Conservation (phyloP, 2,888 invertebrate species). For the Acrocera orbiculus region DNA sequence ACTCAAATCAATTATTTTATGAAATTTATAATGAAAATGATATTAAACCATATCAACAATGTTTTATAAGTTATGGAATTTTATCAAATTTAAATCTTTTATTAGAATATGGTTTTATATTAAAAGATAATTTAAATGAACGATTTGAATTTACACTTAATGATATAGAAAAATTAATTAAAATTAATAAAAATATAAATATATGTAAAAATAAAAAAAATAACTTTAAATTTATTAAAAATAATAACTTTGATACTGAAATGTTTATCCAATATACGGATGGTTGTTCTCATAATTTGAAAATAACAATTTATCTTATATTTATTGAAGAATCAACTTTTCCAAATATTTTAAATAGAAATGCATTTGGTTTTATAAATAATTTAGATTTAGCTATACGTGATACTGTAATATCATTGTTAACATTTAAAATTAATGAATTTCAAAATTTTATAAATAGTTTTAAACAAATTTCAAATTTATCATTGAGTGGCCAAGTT, state of each 20-base stretch:
- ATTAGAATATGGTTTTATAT: constrained; percentile 72
- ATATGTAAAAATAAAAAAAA: constrained; percentile 24
- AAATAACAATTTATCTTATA: constrained; percentile 24
- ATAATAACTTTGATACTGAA: constrained; percentile 40
- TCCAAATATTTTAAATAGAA: constrained; percentile 26
- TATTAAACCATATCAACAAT: constrained; percentile 48
- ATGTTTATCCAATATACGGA: constrained; percentile 43
- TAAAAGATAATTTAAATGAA: constrained; percentile 50
- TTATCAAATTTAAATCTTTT: constrained; percentile 67
- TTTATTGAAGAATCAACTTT: constrained; percentile 23
- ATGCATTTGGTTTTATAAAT: constrained; percentile 24
- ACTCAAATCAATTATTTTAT: constrained; percentile 3
- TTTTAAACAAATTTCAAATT: constrained; percentile 12
- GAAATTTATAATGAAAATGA: constrained; percentile 6
- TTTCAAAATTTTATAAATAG: constrained; percentile 17
- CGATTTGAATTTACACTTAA: constrained; percentile 41
- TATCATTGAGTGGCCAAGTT: constrained; percentile 15
- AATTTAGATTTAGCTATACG: constrained; percentile 13
- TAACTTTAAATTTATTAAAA: constrained; percentile 44
- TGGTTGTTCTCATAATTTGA: constrained; percentile 50
- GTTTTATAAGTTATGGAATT: constrained; percentile 78
- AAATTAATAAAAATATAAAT: constrained; percentile 7
- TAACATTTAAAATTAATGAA: constrained; percentile 21
- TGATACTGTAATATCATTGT: constrained; percentile 16
- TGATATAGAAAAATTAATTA: constrained; percentile 34